A percentile compares a stretch with the other conserved stretches of the same genome.
phyloP scores from a whole-genome alignment of 2,797 vertebrate genomes.

The Carcharodon carcharias region DNA sequence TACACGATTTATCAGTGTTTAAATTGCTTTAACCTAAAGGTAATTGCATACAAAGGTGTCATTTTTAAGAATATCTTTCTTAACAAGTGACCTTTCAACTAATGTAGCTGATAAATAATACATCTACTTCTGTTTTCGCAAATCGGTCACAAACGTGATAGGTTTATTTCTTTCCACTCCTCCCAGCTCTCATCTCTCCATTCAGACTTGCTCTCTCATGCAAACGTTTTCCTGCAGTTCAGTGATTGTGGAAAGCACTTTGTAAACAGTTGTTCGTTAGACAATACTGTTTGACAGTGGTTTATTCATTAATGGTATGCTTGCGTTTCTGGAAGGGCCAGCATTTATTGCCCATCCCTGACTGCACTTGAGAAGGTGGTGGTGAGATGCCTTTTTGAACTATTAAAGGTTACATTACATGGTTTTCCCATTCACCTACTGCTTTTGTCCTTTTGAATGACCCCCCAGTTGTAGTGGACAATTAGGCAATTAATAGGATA shows the following conservation, averaged over 20 bases:
- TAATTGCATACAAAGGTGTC: neutral
- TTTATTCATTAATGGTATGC: no score
- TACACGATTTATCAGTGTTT: neutral
- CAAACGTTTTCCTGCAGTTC: neutral
- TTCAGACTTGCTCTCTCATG: neutral
- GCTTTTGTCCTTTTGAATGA: neutral
- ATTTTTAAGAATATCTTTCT: neutral
- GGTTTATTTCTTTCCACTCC: no score
- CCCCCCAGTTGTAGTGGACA: neutral
- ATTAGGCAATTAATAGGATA: neutral
- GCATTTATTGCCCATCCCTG: no score
- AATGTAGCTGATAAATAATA: neutral
- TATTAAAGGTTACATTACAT: no score
- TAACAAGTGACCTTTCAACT: neutral
- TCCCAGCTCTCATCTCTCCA: no score
- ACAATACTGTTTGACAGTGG: neutral
- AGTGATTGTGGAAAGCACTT: neutral
- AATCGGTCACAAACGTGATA: neutral
- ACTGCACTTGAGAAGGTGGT: no score
- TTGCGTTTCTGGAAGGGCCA: no score
- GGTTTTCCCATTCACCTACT: neutral
- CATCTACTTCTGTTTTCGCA: neutral
- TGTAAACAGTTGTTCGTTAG: neutral
- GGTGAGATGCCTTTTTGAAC: no score
- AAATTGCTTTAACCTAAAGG: neutral